Evolutionary conservation across 2,888 invertebrate genomes (phyloP).

Genomic region (Lucinisca nassula): DNA sequence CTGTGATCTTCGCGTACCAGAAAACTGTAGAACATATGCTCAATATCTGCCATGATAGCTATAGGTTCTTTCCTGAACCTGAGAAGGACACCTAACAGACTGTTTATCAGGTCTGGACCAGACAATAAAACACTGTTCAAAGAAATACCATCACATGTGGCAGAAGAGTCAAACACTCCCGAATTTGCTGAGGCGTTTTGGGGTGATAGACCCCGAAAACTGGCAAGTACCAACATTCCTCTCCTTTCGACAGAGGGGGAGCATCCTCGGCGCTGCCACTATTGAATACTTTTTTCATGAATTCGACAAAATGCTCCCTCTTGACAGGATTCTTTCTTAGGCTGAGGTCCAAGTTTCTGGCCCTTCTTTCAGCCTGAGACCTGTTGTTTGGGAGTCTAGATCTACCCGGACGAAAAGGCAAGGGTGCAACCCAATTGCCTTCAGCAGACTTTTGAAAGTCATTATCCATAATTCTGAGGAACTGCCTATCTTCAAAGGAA

Average conservation of each 20-base stretch:
- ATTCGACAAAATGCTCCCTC: conserved; percentile 41
- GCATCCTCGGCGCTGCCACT: conserved; percentile 63
- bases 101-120: conserved; percentile 54
- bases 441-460: conserved; percentile 30
- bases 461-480: conserved; percentile 17
- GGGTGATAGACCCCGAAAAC: conserved; percentile 64
- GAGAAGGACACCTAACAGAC: conserved; percentile 34
- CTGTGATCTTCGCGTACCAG: too few relatives aligned
- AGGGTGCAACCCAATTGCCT: conserved; percentile 51
- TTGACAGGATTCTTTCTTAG: conserved; percentile 43
- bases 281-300: conserved; percentile 58
- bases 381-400: conserved; percentile 50
- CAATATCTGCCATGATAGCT: conserved; percentile 31
- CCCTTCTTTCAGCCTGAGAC: conserved; percentile 30
- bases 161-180: conserved; percentile 60
- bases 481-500: conserved; percentile 29
- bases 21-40: too few relatives aligned
- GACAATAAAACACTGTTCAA: conserved; percentile 34
- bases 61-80: conserved; percentile 39
- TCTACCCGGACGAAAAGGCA: conserved; percentile 30
- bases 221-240: conserved; percentile 68
- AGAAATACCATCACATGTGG: conserved; percentile 22
- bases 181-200: conserved; percentile 48
- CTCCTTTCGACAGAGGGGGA: conserved; percentile 22
- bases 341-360: conserved; percentile 28